These are phyloP conservation scores for Cepaea nemoralis DNA, from an alignment of 1,140 invertebrate species.

Conservation along the genomic window DNA sequence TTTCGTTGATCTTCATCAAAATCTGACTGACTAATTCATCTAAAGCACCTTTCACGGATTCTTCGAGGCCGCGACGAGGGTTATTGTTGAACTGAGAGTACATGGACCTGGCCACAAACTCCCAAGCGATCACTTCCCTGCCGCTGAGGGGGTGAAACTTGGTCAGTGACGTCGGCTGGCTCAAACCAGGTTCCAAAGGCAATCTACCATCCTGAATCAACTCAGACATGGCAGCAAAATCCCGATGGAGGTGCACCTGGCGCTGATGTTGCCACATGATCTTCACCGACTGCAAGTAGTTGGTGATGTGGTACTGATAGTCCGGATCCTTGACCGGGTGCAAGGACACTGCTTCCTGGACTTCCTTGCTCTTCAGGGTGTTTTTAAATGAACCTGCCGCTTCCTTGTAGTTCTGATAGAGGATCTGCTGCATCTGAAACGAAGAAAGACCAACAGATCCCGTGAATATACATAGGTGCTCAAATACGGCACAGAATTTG, in stretches of 20 bases:
- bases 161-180: conserved; percentile 78
- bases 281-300: conserved; percentile 65
- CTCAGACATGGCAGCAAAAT: conserved; percentile 61
- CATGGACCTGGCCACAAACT: conserved; percentile 82
- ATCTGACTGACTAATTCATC: conserved; percentile 89
- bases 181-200: conserved; percentile 73
- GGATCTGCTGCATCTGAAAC: conserved; percentile 94
- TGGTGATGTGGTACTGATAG: conserved; percentile 90
- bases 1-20: conserved; percentile 83
- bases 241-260: conserved; percentile 64
- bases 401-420: conserved; percentile 93
- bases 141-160: conserved; percentile 79
- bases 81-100: conserved; percentile 87
- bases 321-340: conserved; percentile 94
- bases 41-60: conserved; percentile 83
- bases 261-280: conserved; percentile 69
- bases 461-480: too few species aligned
- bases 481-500: too few species aligned
- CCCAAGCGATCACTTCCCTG: conserved; percentile 85
- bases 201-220: conserved; percentile 38
- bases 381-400: conserved; percentile 89
- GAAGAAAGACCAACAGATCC: too few species aligned
- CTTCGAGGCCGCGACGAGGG: conserved; percentile 86
- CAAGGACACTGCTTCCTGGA: conserved; percentile 94
- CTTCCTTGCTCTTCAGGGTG: conserved; percentile 87